Evolutionary conservation across 1,140 invertebrate species (phyloP), one percentile per base, ranked within the genome.

Genomic region (Kradibia gibbosae): DNA sequence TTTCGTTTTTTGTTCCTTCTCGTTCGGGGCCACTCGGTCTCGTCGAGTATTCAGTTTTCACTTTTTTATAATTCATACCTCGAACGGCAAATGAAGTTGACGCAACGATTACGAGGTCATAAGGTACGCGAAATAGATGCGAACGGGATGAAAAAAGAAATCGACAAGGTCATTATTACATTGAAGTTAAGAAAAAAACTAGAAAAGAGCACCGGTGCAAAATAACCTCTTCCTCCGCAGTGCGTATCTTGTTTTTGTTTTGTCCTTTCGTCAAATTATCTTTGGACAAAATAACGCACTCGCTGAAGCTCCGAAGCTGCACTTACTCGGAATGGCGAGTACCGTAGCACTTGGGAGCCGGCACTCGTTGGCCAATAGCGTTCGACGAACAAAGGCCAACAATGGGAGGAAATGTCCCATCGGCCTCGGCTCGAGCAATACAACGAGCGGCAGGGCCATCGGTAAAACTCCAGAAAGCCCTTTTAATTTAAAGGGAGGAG

Each of bases 21-120:
- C 65, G 25, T 72, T 77, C 39, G 62, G 82, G 74, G 78, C 85
- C 84, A 82, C 83, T 83, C 82, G 78, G 82, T 85, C n/a, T n/a
- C 83, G 86, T 85, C 82, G 86, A 87, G 86, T 89, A 88, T 89
- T 90, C 88, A 88, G 88, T 89, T 88, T 89, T 87, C 86, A 89
- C 88, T 89, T 90, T 89, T 89, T 89, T 89, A 89, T 90, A 89
- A 90, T 90, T 89, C 89, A 90, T 90, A 90, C 88, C 87, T 85
- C 87, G 84, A 86, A 85, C 87, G 88, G 87, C 87, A 86, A 89
- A 89, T 88, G 88, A 89, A 90, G 86, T 89, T 86, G 85, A 85
- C 83, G 31, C 67, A 67, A 73, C 75, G 75, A 78, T 78, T 82
- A 70, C 81, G 74, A 70, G 65, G 53, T 48, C 65, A 62, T 25